phyloP scores from a whole-genome alignment of 1,140 invertebrate species.

The Bombyx mori region DNA sequence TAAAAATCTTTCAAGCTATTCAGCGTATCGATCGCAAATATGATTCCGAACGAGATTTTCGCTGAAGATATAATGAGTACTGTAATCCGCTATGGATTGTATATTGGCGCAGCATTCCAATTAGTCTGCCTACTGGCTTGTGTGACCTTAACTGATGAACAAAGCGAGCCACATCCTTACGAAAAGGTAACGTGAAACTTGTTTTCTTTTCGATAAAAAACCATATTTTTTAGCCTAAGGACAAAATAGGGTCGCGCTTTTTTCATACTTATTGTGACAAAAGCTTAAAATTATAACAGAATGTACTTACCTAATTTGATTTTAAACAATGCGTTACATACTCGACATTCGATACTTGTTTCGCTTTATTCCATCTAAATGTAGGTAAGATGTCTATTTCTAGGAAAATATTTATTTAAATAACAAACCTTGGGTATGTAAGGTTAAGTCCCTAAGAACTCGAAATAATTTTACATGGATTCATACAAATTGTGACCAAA shows the following conservation, averaged over 20 bases:
- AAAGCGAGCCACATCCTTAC: conserved; percentile 48
- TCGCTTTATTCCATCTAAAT: too few relatives aligned
- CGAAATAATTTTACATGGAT: too few relatives aligned
- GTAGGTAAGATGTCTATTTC: too few relatives aligned
- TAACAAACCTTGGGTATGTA: too few relatives aligned
- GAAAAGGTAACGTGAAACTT: conserved; percentile 40
- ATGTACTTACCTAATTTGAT: too few relatives aligned
- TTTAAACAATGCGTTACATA: too few relatives aligned
- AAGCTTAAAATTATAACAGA: too few relatives aligned
- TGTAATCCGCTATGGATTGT: conserved; percentile 76
- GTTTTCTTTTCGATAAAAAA: background rate
- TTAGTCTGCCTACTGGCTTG: conserved; percentile 78
- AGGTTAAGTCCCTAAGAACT: too few relatives aligned
- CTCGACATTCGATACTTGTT: too few relatives aligned
- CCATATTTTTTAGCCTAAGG: background rate
- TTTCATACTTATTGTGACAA: background rate
- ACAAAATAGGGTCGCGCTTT: background rate
- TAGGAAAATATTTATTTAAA: too few relatives aligned
- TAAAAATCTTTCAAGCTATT: background rate
- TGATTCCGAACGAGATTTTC: conserved; percentile 63
- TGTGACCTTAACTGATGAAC: conserved; percentile 70
- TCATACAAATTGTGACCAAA: too few relatives aligned
- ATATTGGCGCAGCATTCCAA: conserved; percentile 80
- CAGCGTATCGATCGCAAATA: conserved; percentile 18
- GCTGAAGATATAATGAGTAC: conserved; percentile 76